Evolutionary conservation across 2,113 vertebrate genomes (phyloP).

Genomic region (Entomyzon cyanotis): DNA sequence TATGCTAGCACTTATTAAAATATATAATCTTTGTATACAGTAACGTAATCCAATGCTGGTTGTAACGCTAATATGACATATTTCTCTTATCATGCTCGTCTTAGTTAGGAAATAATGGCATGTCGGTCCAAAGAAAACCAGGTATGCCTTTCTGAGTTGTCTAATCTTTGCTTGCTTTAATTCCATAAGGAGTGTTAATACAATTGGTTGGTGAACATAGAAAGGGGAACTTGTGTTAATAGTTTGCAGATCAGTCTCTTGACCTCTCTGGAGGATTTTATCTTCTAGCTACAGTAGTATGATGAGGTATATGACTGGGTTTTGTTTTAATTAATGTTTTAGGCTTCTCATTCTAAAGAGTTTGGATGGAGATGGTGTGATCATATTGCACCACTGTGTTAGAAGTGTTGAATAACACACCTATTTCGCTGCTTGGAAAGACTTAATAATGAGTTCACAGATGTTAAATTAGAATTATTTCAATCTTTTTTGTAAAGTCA

Average conservation of each 20-base stretch:
- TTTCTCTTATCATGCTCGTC: not conserved
- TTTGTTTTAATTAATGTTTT: constrained; percentile 54
- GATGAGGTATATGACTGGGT: not conserved
- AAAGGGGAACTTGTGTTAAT: not conserved
- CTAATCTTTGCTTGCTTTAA: not conserved
- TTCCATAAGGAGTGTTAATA: not conserved
- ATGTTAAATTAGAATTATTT: constrained; percentile 67
- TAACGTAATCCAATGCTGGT: not conserved
- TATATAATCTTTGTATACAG: not conserved
- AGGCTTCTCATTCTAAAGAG: not conserved
- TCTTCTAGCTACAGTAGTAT: constrained; percentile 13
- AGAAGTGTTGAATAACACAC: constrained; percentile 36
- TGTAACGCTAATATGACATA: not conserved
- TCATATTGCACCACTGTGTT: constrained; percentile 9
- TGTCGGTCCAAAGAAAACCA: not conserved
- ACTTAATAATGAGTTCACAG: constrained; percentile 50
- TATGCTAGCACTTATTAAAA: not conserved
- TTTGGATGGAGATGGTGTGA: not conserved
- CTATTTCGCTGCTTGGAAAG: constrained; percentile 59
- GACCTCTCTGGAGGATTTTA: constrained; percentile 21
- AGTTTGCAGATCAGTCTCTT: constrained; percentile 7
- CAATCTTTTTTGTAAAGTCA: constrained; percentile 19
- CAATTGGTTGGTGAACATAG: not conserved
- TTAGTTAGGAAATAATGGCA: not conserved
- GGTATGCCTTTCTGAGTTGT: not conserved